phyloP scores from a whole-genome alignment of 1,140 invertebrate species.

The Lepidurus packardi region DNA sequence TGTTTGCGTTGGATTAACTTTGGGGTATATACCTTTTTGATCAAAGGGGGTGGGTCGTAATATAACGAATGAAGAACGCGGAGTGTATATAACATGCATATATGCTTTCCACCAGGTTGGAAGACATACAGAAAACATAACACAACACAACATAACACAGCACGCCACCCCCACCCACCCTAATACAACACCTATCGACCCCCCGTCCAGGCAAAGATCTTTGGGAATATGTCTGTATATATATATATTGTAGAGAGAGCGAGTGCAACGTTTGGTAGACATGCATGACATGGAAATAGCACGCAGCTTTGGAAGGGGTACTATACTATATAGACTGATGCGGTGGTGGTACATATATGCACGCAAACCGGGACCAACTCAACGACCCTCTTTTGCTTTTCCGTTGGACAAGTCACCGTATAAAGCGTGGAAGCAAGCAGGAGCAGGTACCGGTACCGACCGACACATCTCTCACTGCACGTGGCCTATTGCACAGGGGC shows the following conservation, averaged over 20 bases:
- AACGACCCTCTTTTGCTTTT: neutral
- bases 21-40: too few relatives aligned
- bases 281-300: slow-evolving; percentile 18
- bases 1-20: too few relatives aligned
- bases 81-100: too few relatives aligned
- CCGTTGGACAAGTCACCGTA: neutral
- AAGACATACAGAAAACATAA: too few relatives aligned
- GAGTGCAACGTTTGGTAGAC: neutral
- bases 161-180: too few relatives aligned
- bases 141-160: too few relatives aligned
- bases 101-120: too few relatives aligned
- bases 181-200: too few relatives aligned
- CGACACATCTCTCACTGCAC: neutral
- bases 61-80: too few relatives aligned
- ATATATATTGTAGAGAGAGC: neutral
- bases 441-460: slow-evolving; percentile 4
- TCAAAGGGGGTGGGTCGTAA: too few relatives aligned
- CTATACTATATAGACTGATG: neutral
- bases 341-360: neutral
- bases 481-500: neutral
- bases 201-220: too few relatives aligned
- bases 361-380: neutral
- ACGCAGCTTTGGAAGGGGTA: neutral
- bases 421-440: neutral
- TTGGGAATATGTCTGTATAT: too few relatives aligned